These are phyloP conservation scores for Paraescarpia echinospica DNA, from an alignment of 1,140 invertebrate genomes.

Conservation along the genomic window DNA sequence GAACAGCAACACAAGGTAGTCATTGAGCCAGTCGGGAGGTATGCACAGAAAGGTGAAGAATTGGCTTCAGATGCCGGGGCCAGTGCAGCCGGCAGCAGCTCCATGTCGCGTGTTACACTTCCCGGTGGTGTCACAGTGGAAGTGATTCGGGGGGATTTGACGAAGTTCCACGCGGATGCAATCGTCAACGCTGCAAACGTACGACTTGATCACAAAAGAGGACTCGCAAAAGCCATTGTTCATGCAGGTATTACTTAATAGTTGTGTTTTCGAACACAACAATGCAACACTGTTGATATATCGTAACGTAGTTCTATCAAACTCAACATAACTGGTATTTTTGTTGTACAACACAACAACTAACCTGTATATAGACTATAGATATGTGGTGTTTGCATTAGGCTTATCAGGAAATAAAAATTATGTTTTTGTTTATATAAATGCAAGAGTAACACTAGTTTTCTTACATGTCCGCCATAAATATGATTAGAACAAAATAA, in stretches of 20 bases:
- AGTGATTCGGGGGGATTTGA: slow-evolving; percentile 72
- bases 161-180: slow-evolving; percentile 77
- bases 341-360: neutral
- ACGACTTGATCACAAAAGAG: slow-evolving; percentile 74
- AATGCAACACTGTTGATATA: neutral
- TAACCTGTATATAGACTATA: neutral
- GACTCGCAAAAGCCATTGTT: slow-evolving; percentile 80
- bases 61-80: neutral
- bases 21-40: slow-evolving; percentile 9
- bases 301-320: neutral
- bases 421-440: neutral
- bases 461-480: neutral
- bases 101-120: neutral
- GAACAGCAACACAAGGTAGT: neutral
- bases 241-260: slow-evolving; percentile 25
- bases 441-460: neutral
- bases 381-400: neutral
- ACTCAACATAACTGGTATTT: neutral
- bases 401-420: neutral
- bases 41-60: neutral
- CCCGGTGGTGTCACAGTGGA: slow-evolving; percentile 13
- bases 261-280: neutral
- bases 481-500: neutral
- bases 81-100: neutral
- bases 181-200: slow-evolving; percentile 91